These are phyloP conservation scores for Stomatorhinus ivindoensis DNA, from an alignment of 2,113 vertebrate genomes.

Conservation along the genomic window DNA sequence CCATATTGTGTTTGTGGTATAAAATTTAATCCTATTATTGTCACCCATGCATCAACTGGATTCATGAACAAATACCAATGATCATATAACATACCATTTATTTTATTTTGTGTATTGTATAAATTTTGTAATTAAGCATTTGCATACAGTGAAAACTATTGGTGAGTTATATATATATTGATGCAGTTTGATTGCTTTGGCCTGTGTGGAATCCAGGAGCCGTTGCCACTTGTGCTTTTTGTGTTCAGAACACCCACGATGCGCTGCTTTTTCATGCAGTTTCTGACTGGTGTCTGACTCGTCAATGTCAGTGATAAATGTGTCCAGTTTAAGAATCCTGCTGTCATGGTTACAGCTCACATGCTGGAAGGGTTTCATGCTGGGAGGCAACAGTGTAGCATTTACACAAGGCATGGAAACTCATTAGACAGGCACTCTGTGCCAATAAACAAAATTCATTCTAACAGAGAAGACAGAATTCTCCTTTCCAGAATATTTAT, in stretches of 20 bases:
- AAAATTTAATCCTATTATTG: neutral
- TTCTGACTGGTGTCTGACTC: constrained; percentile 13
- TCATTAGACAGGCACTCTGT: neutral
- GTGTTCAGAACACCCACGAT: neutral
- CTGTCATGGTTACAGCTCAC: constrained; percentile 41
- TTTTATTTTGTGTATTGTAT: neutral
- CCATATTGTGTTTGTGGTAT: neutral
- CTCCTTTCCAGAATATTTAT: neutral
- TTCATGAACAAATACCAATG: neutral
- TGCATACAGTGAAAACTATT: neutral
- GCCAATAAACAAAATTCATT: neutral
- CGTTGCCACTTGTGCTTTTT: neutral
- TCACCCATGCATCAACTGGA: neutral
- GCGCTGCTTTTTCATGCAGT: neutral
- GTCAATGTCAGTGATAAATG: constrained; percentile 25
- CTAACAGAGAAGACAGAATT: neutral
- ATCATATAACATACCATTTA: neutral
- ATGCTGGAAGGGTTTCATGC: constrained; percentile 23
- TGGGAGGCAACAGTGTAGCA: constrained; percentile 13
- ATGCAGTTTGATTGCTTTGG: neutral
- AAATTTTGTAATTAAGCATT: neutral
- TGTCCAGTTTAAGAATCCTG: constrained; percentile 29
- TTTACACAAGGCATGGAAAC: neutral
- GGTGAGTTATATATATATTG: neutral
- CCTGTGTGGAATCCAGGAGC: neutral